Base-by-base conservation (phyloP, 2,797 vertebrate species). In the Sarcoramphus papa region DNA sequence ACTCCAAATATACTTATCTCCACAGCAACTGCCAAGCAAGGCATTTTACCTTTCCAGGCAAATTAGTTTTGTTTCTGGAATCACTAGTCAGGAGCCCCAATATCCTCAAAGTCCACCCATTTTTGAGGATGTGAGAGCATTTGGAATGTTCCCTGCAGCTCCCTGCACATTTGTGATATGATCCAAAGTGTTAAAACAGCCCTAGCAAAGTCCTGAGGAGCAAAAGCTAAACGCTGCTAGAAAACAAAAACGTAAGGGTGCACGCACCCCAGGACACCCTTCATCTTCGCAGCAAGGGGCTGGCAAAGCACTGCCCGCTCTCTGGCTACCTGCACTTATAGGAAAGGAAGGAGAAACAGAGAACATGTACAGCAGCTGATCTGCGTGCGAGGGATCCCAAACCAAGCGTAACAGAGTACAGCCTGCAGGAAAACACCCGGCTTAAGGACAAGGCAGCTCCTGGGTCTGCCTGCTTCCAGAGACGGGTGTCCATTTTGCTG, bases 401-500 rank as follows among this genome's bases (percentile, higher is more conserved):
- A 35, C 25, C 0, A 3, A 59, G 73, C 0, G 1, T 25, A 40
- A 59, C 47, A 13, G 51, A 43, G 82, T 40, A 7, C 40, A 65
- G 67, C 45, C 48, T 0, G 0, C 1, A 8, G 63, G 76, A 72
- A 83, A 65, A 70, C 2, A 14, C 28, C 5, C 0, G 0, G 54
- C 37, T 60, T 6, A 30, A 35, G 84, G 84, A 48, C 43, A n/a
- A 23, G 3, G 78, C 62, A 85, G 84, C 76, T 90, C 67, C 27
- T 0, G 2, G 33, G 27, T 21, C 81, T 5, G 31, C 19, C 74
- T 30, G 21, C 47, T 83, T 37, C 50, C 64, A 50, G 48, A 35
- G 17, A 9, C 2, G 6, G 40, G 79, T 77, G 79, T 86, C 65
- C 85, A 43, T 53, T 74, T 43, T 73, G 82, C 80, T 43, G 68